Percentiles rank a stretch among this genome's conserved stretches.
These are phyloP conservation scores for Danio albolineatus DNA, from an alignment of 2,797 vertebrate species.

Conservation along the genomic window DNA sequence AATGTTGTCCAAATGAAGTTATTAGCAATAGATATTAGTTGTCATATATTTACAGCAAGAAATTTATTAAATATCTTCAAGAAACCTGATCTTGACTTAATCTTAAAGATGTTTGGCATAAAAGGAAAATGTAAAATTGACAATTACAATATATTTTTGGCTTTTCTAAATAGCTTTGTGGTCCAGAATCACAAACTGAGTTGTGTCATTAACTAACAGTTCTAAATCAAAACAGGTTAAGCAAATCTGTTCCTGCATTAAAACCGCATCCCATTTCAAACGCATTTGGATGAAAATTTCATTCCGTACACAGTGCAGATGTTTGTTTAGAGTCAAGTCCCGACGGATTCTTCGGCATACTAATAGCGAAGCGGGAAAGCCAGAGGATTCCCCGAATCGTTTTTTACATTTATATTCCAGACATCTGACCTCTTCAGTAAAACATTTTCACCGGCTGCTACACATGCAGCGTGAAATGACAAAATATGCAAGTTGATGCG, in stretches of 20 bases:
- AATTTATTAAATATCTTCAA: too few relatives aligned
- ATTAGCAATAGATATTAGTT: too few relatives aligned
- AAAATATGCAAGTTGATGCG: conserved; percentile 39
- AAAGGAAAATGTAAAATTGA: too few relatives aligned
- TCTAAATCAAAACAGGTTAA: background rate
- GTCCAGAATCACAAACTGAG: too few relatives aligned
- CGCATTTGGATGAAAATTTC: too few relatives aligned
- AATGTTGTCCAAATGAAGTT: too few relatives aligned
- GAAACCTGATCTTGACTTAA: too few relatives aligned
- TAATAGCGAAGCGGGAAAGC: conserved; percentile 14
- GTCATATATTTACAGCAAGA: too few relatives aligned
- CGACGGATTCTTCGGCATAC: background rate
- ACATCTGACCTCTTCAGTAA: conserved; percentile 45
- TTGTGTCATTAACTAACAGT: background rate
- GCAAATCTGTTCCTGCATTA: background rate
- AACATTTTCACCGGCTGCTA: conserved; percentile 19
- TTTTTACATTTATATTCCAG: conserved; percentile 41
- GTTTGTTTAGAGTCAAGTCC: background rate
- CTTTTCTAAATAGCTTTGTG: too few relatives aligned
- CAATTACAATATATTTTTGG: too few relatives aligned
- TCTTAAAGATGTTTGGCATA: too few relatives aligned
- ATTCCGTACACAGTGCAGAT: background rate
- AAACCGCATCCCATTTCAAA: background rate
- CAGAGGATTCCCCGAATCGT: conserved; percentile 24
- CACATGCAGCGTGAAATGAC: conserved; percentile 30